A percentile compares a stretch with the other conserved stretches of the same genome.
Evolutionary conservation across 2,888 invertebrate species (phyloP).

Genomic region (Frankliniella fusca): DNA sequence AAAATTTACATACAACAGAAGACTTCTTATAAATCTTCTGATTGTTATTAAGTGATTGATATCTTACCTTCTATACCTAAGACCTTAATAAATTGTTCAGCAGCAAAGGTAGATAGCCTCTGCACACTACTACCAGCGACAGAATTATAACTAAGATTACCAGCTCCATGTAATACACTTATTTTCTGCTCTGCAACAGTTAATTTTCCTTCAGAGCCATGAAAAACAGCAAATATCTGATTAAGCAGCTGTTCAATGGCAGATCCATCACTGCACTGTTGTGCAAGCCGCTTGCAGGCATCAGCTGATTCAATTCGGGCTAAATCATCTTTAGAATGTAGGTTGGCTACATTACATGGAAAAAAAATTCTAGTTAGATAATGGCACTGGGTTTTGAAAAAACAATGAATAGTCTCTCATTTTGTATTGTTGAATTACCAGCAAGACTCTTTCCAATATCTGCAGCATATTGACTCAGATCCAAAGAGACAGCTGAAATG

Average conservation of each 20-base stretch:
- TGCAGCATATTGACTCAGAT: constrained; percentile 70
- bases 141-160: constrained; percentile 66
- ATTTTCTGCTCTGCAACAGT: constrained; percentile 85
- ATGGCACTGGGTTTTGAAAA: neutral
- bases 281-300: constrained; percentile 66
- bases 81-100: constrained; percentile 67
- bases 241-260: constrained; percentile 65
- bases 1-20: neutral
- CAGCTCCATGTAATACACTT: constrained; percentile 74
- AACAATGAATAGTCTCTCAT: constrained; percentile 29
- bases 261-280: constrained; percentile 63
- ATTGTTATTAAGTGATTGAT: too few species aligned
- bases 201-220: constrained; percentile 87
- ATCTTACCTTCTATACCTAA: constrained; percentile 67
- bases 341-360: constrained; percentile 56
- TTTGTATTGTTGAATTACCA: constrained; percentile 50
- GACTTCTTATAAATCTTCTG: neutral
- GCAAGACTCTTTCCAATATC: constrained; percentile 80
- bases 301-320: constrained; percentile 69
- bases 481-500: constrained; percentile 64
- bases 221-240: constrained; percentile 71
- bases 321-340: constrained; percentile 79
- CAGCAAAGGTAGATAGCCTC: constrained; percentile 57
- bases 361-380: too few species aligned
- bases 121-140: constrained; percentile 58